Evolutionary conservation across 2,797 vertebrate species (phyloP), one percentile per base, ranked within the genome.

Genomic region (Periparus ater): DNA sequence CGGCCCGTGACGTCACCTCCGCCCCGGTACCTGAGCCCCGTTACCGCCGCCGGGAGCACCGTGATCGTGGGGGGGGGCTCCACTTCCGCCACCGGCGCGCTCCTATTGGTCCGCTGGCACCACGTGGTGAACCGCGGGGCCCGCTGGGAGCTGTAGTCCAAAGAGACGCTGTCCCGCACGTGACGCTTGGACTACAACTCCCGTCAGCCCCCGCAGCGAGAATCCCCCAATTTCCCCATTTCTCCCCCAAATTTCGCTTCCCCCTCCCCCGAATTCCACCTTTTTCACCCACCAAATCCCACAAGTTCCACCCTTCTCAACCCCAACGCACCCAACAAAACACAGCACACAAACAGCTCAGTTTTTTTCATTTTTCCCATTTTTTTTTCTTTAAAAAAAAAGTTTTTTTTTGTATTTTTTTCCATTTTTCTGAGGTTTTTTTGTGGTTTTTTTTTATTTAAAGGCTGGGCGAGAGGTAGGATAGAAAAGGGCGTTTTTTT

Each of bases 111-210:
- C 13, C 16, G 9, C 1, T 11, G 4, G 27, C 2, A 8, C 5
- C 75, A 51, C 44, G 58, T 58, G 58, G 3, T 1, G 14, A 6
- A 0, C 2, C 13, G 32, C 44, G 3, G 0, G 2, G 16, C 2
- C 7, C 45, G 51, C 23, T 38, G 85, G 75, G 67, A 66, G 6
- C 0, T 65, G 60, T n/a, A 73, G 85, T 51, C 13, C 27, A 11
- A 18, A 6, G 4, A 2, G 7, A 3, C 0, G 19, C 1, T 0
- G 0, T 6, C 0, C 0, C 1, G 0, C 10, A 0, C 0, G 15
- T 7, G 0, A 6, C 2, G 7, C 9, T 3, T 1, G 15, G 11
- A 79, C 75, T 38, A 51, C 85, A 79, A 20, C 16, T 58, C 67
- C 67, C 85, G 30, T 6, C 51, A 29, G 27, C 22, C 29, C 29